These are phyloP conservation scores for Clarias fuscus DNA, from an alignment of 2,797 vertebrate species.

Conservation along the genomic window DNA sequence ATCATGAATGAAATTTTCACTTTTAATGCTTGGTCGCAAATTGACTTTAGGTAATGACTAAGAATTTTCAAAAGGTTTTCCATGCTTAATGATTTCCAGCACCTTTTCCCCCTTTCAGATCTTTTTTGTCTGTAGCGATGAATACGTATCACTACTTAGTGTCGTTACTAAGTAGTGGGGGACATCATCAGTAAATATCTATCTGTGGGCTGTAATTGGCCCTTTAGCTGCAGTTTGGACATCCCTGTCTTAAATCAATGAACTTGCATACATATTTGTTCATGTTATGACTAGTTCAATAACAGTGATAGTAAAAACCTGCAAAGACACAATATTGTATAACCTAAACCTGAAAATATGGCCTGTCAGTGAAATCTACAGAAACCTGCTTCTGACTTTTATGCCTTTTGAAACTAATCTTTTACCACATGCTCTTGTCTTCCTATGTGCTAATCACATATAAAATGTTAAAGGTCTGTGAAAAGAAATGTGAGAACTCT, in stretches of 20 bases:
- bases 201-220: not conserved
- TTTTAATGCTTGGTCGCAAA: not conserved
- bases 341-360: not conserved
- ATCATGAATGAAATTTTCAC: not conserved
- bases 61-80: not conserved
- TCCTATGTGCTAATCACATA: conserved; percentile 1
- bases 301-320: conserved; percentile 37
- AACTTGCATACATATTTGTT: not conserved
- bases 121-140: not conserved
- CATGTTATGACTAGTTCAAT: not conserved
- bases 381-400: conserved; percentile 3
- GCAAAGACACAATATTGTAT: not conserved
- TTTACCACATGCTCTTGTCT: not conserved
- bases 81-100: not conserved
- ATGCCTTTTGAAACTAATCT: not conserved
- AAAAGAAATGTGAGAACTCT: conserved; percentile 1
- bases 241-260: conserved; percentile 8
- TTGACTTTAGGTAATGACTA: not conserved
- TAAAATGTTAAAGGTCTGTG: conserved; percentile 4
- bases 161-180: no score
- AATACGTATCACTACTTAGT: not conserved
- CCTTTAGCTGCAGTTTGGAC: not conserved
- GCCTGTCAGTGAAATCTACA: conserved; percentile 38
- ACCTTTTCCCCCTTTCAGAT: not conserved
- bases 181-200: not conserved